These are phyloP conservation scores for Eurois occulta DNA, from an alignment of 2,888 invertebrate species.

Conservation along the genomic window DNA sequence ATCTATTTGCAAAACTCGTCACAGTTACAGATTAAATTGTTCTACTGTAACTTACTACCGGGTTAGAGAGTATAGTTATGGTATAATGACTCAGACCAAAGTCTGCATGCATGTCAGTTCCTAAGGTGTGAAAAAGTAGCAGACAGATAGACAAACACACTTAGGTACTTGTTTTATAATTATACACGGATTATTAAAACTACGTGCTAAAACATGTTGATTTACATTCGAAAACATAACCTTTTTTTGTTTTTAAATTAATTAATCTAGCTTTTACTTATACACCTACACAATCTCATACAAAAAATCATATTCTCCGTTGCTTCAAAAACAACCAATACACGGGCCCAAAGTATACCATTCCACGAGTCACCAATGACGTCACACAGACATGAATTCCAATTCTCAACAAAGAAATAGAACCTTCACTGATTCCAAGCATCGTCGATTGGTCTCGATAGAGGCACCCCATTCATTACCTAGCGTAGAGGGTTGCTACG, in stretches of 20 bases:
- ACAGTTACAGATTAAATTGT: no score
- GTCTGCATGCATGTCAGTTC: no score
- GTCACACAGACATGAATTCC: slow-evolving; percentile 59
- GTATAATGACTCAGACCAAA: no score
- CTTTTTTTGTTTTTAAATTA: neutral
- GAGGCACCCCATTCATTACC: slow-evolving; percentile 68
- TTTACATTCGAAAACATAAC: no score
- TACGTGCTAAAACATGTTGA: no score
- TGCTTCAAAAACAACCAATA: slow-evolving; percentile 12
- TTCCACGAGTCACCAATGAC: slow-evolving; percentile 36
- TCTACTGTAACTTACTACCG: no score
- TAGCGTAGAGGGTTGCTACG: slow-evolving; percentile 57
- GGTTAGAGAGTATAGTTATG: no score
- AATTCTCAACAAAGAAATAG: slow-evolving; percentile 65
- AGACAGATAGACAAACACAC: no score
- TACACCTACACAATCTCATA: neutral
- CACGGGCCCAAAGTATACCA: slow-evolving; percentile 13
- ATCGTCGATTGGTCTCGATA: slow-evolving; percentile 66
- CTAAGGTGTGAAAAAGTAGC: no score
- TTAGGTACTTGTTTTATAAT: no score
- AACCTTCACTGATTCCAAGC: slow-evolving; percentile 62
- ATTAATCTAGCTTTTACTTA: neutral
- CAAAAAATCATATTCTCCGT: neutral
- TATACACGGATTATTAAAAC: no score
- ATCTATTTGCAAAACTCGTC: no score